Base-by-base conservation (phyloP, 2,113 vertebrate species). In the Sapajus apella region DNA sequence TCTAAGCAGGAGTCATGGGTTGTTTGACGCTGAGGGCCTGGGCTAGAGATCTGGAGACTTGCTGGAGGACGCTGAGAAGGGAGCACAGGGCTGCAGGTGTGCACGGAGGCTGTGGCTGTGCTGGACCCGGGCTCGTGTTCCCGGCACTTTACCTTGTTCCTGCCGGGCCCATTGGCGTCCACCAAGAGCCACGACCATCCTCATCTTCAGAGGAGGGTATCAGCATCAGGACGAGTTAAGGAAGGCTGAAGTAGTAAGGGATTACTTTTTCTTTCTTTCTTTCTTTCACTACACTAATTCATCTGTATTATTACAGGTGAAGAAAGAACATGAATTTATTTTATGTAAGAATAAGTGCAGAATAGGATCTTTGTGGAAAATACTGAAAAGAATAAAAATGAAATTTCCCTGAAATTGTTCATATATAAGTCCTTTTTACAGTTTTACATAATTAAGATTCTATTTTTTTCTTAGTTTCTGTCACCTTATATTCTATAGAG, bases 41-140 rank as follows among this genome's bases (percentile, higher is more conserved):
- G 1, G 43, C 16, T 68, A 40, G 66, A 11, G 8, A 37, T 10
- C 1, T 18, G 43, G 6, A 4, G 18, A 13, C 32, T 35, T 35
- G 50, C 21, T 35, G 43, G 43, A 64, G 56, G 40, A 70, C 6
- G 52, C 37, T 27, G 64, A 37, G 37, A 3, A 7, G 1, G 40
- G 61, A 5, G 27, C 23, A 18, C 9, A 6, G 23, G 50, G 27
- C 16, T 61, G 16, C 1, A 40, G 13, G 25, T 12, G 14, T 40
- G 40, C 8, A 0, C 14, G 13, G 52, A 43, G 23, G 9, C 72
- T 32, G 32, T 23, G 27, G 1, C 23, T 0, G 3, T 6, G 5
- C 79, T 86, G 72, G 81, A 70, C 40, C 35, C 11, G 1, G 35
- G 56, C 40, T 87, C 11, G 1, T 37, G 43, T 35, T 85, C 43